Evolutionary conservation across 2,113 vertebrate species (phyloP).

Genomic region (Neomonachus schauinslandi): DNA sequence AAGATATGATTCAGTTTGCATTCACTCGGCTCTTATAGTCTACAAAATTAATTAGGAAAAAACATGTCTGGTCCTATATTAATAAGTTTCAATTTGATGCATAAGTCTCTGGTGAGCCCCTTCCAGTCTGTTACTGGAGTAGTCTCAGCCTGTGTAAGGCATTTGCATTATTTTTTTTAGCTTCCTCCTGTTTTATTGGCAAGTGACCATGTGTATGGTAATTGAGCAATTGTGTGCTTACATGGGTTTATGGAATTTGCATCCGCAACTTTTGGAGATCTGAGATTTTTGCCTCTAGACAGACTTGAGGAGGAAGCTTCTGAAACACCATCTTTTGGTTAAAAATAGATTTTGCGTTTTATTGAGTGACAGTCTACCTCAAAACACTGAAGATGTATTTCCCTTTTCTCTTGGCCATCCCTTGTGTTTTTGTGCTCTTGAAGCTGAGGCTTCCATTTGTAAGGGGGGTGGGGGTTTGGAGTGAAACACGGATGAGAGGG

Average conservation of each 20-base stretch:
- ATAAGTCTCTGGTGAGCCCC: not conserved
- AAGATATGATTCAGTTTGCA: not conserved
- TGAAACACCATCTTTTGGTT: conserved; percentile 36
- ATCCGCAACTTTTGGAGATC: conserved; percentile 45
- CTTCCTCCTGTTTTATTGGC: conserved; percentile 49
- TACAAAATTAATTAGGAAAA: not conserved
- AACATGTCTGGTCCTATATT: not conserved
- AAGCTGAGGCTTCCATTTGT: not conserved
- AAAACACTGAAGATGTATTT: not conserved
- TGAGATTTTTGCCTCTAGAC: conserved; percentile 57
- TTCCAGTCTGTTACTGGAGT: not conserved
- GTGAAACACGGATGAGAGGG: not conserved
- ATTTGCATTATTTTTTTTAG: not conserved
- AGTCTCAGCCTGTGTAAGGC: not conserved
- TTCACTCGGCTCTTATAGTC: not conserved
- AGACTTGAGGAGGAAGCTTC: conserved; percentile 41
- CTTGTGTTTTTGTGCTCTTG: not conserved
- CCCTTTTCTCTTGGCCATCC: not conserved
- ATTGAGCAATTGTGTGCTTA: conserved; percentile 62
- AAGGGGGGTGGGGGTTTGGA: too few species aligned
- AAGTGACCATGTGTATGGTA: conserved; percentile 53
- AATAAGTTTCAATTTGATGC: not conserved
- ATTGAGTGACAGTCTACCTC: conserved; percentile 1
- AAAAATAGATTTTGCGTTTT: conserved; percentile 34
- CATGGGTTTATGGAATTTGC: conserved; percentile 50